Conservation (phyloP, 2,797 vertebrate species). For the Intellagama lesueurii region DNA sequence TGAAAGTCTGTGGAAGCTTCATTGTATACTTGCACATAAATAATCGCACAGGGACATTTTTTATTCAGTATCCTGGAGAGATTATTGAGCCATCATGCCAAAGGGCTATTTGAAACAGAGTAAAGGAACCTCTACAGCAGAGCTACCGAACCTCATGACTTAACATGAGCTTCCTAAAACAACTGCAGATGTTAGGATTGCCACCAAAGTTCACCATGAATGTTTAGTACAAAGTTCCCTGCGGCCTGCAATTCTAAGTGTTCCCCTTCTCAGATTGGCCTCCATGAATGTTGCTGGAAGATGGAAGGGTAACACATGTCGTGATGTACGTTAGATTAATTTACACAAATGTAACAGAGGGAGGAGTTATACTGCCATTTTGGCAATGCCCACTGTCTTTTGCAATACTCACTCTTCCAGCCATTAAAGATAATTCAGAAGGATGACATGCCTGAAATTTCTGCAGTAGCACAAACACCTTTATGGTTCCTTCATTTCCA, state of each 20-base stretch:
- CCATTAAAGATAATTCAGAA: not conserved
- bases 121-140: not conserved
- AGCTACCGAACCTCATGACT: not conserved
- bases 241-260: no score
- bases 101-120: not conserved
- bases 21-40: slow-evolving; percentile 35
- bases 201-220: not conserved
- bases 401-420: not conserved
- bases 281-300: not conserved
- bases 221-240: not conserved
- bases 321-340: not conserved
- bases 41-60: not conserved
- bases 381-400: not conserved
- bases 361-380: not conserved
- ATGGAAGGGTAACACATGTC: not conserved
- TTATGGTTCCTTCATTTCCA: not conserved
- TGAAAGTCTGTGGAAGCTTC: slow-evolving; percentile 41
- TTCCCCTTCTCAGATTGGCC: no score
- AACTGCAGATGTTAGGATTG: not conserved
- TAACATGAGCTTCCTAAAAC: not conserved
- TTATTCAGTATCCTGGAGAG: not conserved
- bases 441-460: not conserved
- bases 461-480: not conserved
- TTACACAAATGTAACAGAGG: not conserved
- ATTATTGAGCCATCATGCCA: not conserved